Base-by-base conservation (phyloP, 2,797 vertebrate genomes). In the Diplodus sargus region DNA sequence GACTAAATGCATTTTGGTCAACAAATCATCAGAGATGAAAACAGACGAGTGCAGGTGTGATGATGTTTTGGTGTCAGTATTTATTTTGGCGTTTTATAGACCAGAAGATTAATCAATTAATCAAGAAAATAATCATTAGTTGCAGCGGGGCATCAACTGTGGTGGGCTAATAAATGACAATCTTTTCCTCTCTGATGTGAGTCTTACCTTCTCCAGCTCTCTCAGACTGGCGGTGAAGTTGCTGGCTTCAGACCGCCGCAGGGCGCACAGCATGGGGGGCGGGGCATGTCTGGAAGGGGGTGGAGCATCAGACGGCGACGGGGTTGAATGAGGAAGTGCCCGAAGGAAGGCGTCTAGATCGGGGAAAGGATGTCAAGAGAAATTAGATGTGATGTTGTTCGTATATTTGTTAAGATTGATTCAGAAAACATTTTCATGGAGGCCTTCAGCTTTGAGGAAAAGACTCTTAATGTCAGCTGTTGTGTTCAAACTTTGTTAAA, bases 141-240 rank as follows among this genome's bases (percentile, higher is more conserved):
- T 47, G 15, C 4, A 4, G 3, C 4, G 42, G 12, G 30, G 30
- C 30, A 34, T 34, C 30, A 8, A 34, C 30, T 34, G 5, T 34
- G 7, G 30, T n/a, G n/a, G 13, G 42, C 1, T 43, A 45, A 45
- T 47, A 47, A 16, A 47, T 16, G 1, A 13, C 7, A 60, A 20
- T n/a, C 2, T 28, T 47, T 17, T 30, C 0, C 0, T 15, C 22
- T n/a, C 16, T 4, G 54, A 7, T 45, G 10, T 14, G 5, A 39
- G 22, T 54, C 86, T 81, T 77, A 98, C 98, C 96, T 98, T 98
- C 90, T 99, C 97, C 82, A 99, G 92, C 82, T 99, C 98, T 61
- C 97, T 93, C 69, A 99, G 93, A 76, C 97, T 99, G 85, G 97
- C 97, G 0, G 98, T 96, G 56, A 99, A 99, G 94, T 97, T 98